Evolutionary conservation across 2,113 vertebrate species (phyloP).

Genomic region (Cyprinodon tularosa): DNA sequence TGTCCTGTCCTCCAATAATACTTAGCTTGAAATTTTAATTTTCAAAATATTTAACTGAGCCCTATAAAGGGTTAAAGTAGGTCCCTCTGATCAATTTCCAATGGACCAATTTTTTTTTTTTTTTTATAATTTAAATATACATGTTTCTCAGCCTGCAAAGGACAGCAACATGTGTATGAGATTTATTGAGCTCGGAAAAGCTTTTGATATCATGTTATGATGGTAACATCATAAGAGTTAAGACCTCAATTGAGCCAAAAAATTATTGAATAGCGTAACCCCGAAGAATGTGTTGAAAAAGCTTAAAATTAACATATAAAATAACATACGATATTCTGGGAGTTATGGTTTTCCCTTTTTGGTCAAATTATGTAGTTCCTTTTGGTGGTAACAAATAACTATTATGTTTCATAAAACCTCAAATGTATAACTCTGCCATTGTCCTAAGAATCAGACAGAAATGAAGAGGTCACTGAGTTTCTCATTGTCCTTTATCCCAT

Average conservation of each 20-base stretch:
- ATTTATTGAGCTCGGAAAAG: constrained; percentile 57
- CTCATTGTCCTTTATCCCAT: background rate
- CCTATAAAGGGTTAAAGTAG: too few relatives aligned
- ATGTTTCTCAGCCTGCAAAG: constrained; percentile 45
- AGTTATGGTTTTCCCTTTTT: constrained; percentile 1
- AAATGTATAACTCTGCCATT: constrained; percentile 5
- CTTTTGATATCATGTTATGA: constrained; percentile 51
- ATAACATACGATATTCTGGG: constrained; percentile 9
- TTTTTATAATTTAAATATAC: constrained; percentile 13
- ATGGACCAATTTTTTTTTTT: too few relatives aligned
- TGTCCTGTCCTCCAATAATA: too few relatives aligned
- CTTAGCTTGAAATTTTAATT: too few relatives aligned
- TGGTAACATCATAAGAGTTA: constrained; percentile 65
- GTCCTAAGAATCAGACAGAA: background rate
- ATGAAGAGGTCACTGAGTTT: background rate
- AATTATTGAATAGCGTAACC: constrained; percentile 55
- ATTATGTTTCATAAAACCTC: constrained; percentile 20
- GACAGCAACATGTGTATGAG: constrained; percentile 48
- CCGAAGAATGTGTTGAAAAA: constrained; percentile 12
- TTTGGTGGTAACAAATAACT: constrained; percentile 6
- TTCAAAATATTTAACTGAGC: too few relatives aligned
- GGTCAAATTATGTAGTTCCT: constrained; percentile 13
- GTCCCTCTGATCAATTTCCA: too few relatives aligned
- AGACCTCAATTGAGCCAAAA: constrained; percentile 59
- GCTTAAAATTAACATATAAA: constrained; percentile 40